These are phyloP conservation scores for Rhyacichthys aspro DNA, from an alignment of 2,797 vertebrate genomes.

Conservation along the genomic window DNA sequence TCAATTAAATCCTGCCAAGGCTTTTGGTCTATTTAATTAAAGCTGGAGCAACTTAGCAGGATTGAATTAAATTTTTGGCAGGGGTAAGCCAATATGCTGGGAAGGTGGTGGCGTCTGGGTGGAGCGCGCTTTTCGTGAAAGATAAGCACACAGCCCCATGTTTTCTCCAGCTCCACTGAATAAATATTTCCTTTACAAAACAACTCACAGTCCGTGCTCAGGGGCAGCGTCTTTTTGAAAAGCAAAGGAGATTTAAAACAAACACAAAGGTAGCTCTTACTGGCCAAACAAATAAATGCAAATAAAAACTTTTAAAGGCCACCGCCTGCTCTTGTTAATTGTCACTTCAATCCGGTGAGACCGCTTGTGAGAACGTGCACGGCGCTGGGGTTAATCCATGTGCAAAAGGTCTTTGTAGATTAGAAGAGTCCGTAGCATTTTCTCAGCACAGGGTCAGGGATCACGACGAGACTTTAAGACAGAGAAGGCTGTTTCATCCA, in stretches of 20 bases:
- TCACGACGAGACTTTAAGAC: constrained; percentile 55
- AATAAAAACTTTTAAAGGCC: constrained; percentile 6
- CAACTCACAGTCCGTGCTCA: background rate
- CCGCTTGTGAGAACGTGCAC: constrained; percentile 26
- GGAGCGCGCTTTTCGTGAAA: constrained; percentile 51
- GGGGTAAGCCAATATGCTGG: constrained; percentile 62
- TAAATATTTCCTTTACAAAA: constrained; percentile 44
- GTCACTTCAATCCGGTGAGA: constrained; percentile 26
- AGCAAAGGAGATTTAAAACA: background rate
- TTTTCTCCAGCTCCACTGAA: constrained; percentile 10
- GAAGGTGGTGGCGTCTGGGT: constrained; percentile 41
- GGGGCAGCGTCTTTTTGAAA: background rate
- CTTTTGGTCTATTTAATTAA: constrained; percentile 77
- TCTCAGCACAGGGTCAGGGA: constrained; percentile 65
- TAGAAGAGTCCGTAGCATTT: constrained; percentile 48
- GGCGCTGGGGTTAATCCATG: constrained; percentile 67
- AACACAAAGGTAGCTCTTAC: background rate
- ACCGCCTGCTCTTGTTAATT: background rate
- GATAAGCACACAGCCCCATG: constrained; percentile 47
- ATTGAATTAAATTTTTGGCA: constrained; percentile 80
- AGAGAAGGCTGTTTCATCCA: constrained; percentile 56
- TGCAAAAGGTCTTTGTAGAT: constrained; percentile 67
- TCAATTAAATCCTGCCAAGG: constrained; percentile 70
- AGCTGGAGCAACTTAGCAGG: constrained; percentile 71
- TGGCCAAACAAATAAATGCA: constrained; percentile 13